Evolutionary conservation across 35 echinoderm and acorn worm genomes (phyloP).

Genomic region (Apostichopus californicus): DNA sequence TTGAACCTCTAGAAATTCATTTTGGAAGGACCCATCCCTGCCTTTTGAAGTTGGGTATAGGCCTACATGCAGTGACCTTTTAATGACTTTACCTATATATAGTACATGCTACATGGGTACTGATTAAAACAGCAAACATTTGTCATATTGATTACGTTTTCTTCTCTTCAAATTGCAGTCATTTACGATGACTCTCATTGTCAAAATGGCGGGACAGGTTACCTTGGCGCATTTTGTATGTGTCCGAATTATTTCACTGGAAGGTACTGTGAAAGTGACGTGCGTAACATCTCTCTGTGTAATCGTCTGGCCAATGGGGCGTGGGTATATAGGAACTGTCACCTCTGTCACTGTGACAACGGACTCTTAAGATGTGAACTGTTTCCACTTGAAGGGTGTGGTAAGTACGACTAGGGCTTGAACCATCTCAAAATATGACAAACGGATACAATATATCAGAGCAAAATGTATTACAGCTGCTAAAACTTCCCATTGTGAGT

Average conservation of each 20-base stretch:
- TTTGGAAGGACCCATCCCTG: too few species aligned
- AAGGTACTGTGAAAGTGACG: constrained; percentile 67
- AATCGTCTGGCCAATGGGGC: neutral
- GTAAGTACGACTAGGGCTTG: neutral
- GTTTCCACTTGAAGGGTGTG: constrained; percentile 49
- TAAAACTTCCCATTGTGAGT: too few species aligned
- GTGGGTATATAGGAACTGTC: constrained; percentile 57
- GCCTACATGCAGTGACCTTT: too few species aligned
- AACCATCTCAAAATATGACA: too few species aligned
- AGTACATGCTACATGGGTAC: too few species aligned
- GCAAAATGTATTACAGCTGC: too few species aligned
- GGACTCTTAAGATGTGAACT: constrained; percentile 45
- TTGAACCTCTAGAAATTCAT: too few species aligned
- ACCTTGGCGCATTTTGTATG: constrained; percentile 68
- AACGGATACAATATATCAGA: too few species aligned
- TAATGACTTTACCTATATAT: too few species aligned
- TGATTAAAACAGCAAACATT: too few species aligned
- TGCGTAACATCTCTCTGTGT: constrained; percentile 25
- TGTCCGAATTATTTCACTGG: constrained; percentile 60
- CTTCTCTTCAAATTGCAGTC: neutral
- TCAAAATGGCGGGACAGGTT: constrained; percentile 72
- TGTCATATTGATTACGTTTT: neutral
- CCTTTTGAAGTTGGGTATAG: too few species aligned
- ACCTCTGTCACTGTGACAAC: constrained; percentile 57
- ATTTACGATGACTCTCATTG: constrained; percentile 69